Base-by-base conservation (phyloP, 2,888 invertebrate genomes). In the Meteorus cinctellus region DNA sequence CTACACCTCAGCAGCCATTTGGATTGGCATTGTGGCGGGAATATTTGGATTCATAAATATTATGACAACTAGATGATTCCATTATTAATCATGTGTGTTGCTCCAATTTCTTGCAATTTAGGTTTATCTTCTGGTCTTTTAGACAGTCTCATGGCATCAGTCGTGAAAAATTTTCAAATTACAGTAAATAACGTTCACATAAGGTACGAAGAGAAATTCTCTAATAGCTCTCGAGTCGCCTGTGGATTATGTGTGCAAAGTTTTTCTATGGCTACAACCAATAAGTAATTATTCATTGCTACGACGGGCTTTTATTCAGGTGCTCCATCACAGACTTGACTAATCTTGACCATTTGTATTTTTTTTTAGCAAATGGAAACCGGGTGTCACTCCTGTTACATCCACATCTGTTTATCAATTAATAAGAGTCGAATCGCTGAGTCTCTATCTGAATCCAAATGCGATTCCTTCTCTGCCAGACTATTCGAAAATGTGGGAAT, bases 121-220 rank as follows among this genome's bases (percentile, higher is more conserved):
- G 93, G 93, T 78, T 93, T 93, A 0, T 93, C 94, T 4, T 91
- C 92, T 82, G 92, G 92, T 68, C 94, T 95, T 86, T 92, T 95
- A 78, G 95, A 95, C 87, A 94, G 93, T 85, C 87, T 96, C 69
- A 91, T 94, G 80, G 94, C 95, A 27, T 95, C 95, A 41, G 93
- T 96, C 19, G 92, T 96, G 81, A 95, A 95, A 87, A 95, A 95
- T 87, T 91, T 96, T 65, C 95, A 96, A 91, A 93, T 96, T 76
- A 94, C 93, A 77, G 91, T 96, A 34, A 92, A 93, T 78, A 95
- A 95, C 87, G 92, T 96, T 65, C 96, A 96, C 89, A 91, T 96
- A 76, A 91, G 96, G 79, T 96, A 96, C 84, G 96, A 96, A 87
- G 96, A 96, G 86, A 92, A 92, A 8, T 91, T 94, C 80, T 93